Percentiles rank a stretch among this genome's conserved stretches.
phyloP scores from a whole-genome alignment of 1,140 invertebrate species.

The Procambarus clarkii region DNA sequence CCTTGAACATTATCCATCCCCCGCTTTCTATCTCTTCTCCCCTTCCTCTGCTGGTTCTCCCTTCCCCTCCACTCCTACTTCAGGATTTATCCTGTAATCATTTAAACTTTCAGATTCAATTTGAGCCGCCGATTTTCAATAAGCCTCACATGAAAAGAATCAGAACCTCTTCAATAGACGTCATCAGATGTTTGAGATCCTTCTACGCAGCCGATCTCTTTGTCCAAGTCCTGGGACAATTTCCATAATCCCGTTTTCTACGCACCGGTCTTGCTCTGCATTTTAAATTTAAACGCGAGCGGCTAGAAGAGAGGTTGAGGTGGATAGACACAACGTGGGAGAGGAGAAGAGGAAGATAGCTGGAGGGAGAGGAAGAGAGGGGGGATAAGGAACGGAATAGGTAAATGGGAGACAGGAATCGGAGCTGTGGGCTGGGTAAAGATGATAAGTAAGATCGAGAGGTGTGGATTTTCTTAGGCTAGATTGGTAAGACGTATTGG shows the following conservation, averaged over 20 bases:
- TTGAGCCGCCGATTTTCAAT: slow-evolving; percentile 27
- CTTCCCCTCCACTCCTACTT: background rate
- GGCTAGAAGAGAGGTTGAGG: too few relatives aligned
- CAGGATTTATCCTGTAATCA: background rate
- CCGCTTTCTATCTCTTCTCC: background rate
- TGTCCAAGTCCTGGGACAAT: background rate
- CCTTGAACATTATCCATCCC: background rate
- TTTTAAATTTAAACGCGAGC: background rate
- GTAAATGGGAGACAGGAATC: background rate
- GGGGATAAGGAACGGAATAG: background rate
- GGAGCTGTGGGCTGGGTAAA: background rate
- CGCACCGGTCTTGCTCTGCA: background rate
- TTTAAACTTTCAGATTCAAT: slow-evolving; percentile 38
- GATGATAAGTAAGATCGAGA: background rate
- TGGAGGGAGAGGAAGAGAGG: too few relatives aligned
- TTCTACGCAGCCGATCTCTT: background rate
- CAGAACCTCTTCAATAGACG: slow-evolving; percentile 33
- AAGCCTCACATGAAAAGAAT: slow-evolving; percentile 37
- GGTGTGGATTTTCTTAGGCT: too few relatives aligned
- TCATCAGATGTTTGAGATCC: slow-evolving; percentile 26
- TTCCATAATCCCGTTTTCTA: slow-evolving; percentile 37
- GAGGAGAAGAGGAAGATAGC: too few relatives aligned
- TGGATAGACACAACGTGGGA: too few relatives aligned
- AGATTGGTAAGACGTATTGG: too few relatives aligned
- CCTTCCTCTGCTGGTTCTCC: background rate